Conservation (phyloP, 2,888 invertebrate genomes). For the Dynastes grantii region DNA sequence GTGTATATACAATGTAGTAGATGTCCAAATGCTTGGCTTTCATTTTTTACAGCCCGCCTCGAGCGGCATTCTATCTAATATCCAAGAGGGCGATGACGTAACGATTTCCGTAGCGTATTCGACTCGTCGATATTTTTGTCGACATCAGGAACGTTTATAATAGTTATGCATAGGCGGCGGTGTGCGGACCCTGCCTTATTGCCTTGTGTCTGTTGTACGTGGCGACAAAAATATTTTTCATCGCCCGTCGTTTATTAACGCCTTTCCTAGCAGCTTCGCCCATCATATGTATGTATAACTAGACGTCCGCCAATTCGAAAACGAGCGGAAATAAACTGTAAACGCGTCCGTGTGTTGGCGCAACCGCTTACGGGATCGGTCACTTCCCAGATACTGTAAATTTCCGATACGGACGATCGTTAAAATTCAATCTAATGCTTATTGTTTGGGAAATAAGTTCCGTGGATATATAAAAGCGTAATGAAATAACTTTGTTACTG, state of each 20-base stretch:
- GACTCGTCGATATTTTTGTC: slow-evolving; percentile 40
- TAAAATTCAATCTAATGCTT: background rate
- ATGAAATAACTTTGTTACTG: no score
- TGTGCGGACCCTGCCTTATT: background rate
- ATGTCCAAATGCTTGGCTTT: background rate
- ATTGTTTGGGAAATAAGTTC: background rate
- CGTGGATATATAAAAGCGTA: no score
- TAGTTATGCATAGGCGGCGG: background rate
- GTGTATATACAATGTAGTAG: no score
- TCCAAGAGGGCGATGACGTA: slow-evolving; percentile 44
- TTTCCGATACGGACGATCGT: slow-evolving; percentile 1
- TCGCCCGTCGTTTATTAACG: slow-evolving; percentile 16
- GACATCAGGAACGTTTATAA: slow-evolving; percentile 20
- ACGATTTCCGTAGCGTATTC: slow-evolving; percentile 33
- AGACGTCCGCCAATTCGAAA: slow-evolving; percentile 39
- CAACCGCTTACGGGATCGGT: background rate
- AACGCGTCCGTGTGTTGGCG: slow-evolving; percentile 16
- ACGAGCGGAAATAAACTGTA: slow-evolving; percentile 45
- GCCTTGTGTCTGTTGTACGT: slow-evolving; percentile 6
- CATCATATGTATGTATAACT: slow-evolving; percentile 1
- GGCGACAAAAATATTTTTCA: slow-evolving; percentile 37
- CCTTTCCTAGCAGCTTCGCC: slow-evolving; percentile 13
- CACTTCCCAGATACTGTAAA: slow-evolving; percentile 18
- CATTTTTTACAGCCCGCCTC: slow-evolving; percentile 18
- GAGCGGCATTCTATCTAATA: slow-evolving; percentile 30